phyloP scores from a whole-genome alignment of 2,113 vertebrate species.

The Eulemur macaco region DNA sequence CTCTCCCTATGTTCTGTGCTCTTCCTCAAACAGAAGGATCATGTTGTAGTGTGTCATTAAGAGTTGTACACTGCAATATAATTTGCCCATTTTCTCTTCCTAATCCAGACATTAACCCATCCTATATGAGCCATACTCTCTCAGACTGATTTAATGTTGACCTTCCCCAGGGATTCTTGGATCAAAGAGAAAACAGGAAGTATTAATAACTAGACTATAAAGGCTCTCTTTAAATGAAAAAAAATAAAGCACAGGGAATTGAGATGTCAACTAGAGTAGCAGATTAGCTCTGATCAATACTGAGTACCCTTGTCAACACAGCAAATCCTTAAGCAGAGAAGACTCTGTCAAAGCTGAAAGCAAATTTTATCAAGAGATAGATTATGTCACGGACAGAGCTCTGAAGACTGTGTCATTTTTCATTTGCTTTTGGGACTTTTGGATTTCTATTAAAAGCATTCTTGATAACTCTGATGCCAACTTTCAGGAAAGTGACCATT shows the following conservation, averaged over 20 bases:
- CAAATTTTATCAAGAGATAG: background rate
- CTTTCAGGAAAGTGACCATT: background rate
- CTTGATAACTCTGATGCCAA: background rate
- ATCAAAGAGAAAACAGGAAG: conserved; percentile 18
- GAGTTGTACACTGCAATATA: background rate
- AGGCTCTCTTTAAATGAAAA: conserved; percentile 25
- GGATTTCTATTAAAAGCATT: background rate
- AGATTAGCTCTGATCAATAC: background rate
- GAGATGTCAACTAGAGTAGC: background rate
- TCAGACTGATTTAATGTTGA: background rate
- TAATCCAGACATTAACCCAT: background rate
- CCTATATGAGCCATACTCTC: background rate
- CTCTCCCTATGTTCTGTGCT: background rate
- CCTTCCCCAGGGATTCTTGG: background rate
- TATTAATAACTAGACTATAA: background rate
- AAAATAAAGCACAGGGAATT: background rate
- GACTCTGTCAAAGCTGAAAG: background rate
- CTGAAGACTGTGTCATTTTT: background rate
- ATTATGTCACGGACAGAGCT: background rate
- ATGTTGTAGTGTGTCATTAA: background rate
- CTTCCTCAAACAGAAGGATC: background rate
- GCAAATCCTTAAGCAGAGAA: background rate
- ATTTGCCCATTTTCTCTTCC: background rate
- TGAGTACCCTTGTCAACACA: background rate
- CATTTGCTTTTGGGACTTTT: background rate